Evolutionary conservation across 2,113 vertebrate genomes (phyloP).

Genomic region (Myocastor coypus): DNA sequence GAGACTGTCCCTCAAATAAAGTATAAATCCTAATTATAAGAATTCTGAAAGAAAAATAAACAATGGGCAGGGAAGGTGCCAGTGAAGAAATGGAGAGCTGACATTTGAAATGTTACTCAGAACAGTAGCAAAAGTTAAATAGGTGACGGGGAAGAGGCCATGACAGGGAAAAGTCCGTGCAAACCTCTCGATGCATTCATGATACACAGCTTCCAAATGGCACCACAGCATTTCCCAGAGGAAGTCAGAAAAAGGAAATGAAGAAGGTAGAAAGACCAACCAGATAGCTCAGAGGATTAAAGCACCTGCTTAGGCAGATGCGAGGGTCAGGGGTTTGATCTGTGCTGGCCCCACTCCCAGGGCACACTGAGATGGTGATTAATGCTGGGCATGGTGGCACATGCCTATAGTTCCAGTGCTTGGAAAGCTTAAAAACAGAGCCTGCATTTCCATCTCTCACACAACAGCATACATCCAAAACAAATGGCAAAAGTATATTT

Average conservation of each 20-base stretch:
- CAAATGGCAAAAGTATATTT: conserved; percentile 22
- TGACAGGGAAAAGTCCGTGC: neutral
- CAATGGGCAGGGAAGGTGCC: neutral
- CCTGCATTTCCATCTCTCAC: neutral
- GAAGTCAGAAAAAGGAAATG: neutral
- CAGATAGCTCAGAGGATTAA: no score
- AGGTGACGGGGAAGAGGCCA: neutral
- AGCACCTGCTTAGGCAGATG: no score
- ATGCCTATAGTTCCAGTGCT: no score
- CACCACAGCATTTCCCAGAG: neutral
- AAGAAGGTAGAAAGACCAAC: neutral
- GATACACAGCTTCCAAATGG: neutral
- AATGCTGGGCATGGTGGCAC: no score
- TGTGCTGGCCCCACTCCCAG: no score
- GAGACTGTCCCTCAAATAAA: neutral
- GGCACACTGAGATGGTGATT: no score
- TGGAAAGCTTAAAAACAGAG: no score
- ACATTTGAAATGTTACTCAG: neutral
- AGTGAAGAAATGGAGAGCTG: neutral
- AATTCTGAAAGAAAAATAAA: neutral
- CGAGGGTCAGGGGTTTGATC: no score
- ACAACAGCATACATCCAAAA: conserved; percentile 7
- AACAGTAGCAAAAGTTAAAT: neutral
- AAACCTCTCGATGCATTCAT: neutral
- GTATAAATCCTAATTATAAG: neutral